These are phyloP conservation scores for Macaca fascicularis DNA, from an alignment of 2,113 vertebrate species.

Conservation along the genomic window T2T-MFA8v1.1 NC_088391.1:58666501-58667000, in stretches of 20 bases:
- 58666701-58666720: not conserved
- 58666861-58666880: rapidly evolving
- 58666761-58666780: not conserved
- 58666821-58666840: not conserved
- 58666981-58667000: not conserved
- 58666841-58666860: not conserved
- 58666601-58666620: not conserved
- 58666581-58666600: not conserved
- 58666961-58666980: not conserved
- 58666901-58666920: not conserved
- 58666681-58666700: not conserved
- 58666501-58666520: not conserved
- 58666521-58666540: not conserved
- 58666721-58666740: not conserved
- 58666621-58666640: not conserved
- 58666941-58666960: not conserved
- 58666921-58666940: not conserved
- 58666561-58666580: not conserved
- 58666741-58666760: not conserved
- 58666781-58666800: not conserved
- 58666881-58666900: not conserved
- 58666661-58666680: not conserved
- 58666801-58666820: not conserved
- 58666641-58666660: not conserved
- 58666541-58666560: not conserved